Percentiles rank a stretch among this genome's conserved stretches.
These are phyloP conservation scores for Uloborus diversus DNA, from an alignment of 1,140 invertebrate genomes.

Conservation along the genomic window DNA sequence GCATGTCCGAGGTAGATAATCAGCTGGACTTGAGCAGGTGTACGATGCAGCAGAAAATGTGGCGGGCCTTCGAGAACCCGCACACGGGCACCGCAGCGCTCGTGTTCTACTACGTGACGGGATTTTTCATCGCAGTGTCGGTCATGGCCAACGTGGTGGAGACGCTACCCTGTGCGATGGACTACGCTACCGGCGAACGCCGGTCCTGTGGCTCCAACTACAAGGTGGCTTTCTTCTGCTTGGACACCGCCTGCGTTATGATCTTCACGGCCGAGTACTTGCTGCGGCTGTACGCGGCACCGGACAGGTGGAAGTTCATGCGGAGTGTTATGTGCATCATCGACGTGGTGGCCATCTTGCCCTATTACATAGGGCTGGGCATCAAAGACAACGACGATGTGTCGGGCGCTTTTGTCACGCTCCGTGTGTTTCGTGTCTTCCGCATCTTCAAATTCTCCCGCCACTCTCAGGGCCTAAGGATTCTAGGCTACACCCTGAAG, in stretches of 20 bases:
- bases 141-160: conserved; percentile 99
- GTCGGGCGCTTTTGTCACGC: conserved; percentile 98
- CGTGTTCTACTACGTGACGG: conserved; percentile 99
- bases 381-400: conserved; percentile 99
- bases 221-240: conserved; percentile 97
- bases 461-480: conserved; percentile 97
- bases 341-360: conserved; percentile 98
- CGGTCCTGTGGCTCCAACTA: conserved; percentile 96
- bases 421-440: conserved; percentile 98
- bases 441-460: conserved; percentile 99
- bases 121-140: conserved; percentile 99
- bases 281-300: conserved; percentile 95
- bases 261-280: conserved; percentile 99
- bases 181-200: conserved; percentile 70
- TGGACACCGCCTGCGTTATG: conserved; percentile 99
- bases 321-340: conserved; percentile 98
- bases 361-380: conserved; percentile 98
- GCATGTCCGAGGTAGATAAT: conserved; percentile 91
- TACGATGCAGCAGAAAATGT: conserved; percentile 94
- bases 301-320: conserved; percentile 97
- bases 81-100: conserved; percentile 97
- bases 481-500: conserved; percentile 98
- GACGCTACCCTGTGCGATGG: conserved; percentile 85
- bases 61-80: conserved; percentile 99
- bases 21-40: conserved; percentile 75